Percentiles rank a stretch among this genome's conserved stretches.
phyloP scores from a whole-genome alignment of 2,113 vertebrate genomes.

The Hyperopisus bebe region DNA sequence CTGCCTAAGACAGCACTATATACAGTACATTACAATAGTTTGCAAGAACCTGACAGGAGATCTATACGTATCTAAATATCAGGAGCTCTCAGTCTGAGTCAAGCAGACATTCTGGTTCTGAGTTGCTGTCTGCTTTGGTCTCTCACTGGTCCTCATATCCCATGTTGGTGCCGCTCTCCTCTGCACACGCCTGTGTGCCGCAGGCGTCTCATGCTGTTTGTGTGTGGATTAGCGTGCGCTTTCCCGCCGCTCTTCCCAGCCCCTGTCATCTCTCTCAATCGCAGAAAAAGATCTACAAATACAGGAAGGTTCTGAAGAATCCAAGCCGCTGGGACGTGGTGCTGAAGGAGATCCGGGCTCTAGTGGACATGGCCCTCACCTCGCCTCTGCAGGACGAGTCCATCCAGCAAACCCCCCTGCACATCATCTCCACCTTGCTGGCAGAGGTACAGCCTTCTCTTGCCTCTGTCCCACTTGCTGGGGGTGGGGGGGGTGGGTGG shows the following conservation, averaged over 20 bases:
- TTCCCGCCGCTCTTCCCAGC: neutral
- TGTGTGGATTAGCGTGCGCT: neutral
- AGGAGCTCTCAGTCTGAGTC: neutral
- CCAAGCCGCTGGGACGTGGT: conserved; percentile 96
- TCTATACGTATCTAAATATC: neutral
- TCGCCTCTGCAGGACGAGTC: conserved; percentile 96
- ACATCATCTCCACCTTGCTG: conserved; percentile 96
- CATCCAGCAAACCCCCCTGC: conserved; percentile 92
- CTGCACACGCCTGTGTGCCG: neutral
- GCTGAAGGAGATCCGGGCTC: conserved; percentile 90
- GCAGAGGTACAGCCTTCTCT: conserved; percentile 71
- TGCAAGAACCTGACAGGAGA: neutral
- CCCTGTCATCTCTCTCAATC: conserved; percentile 4
- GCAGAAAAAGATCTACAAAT: conserved; percentile 99
- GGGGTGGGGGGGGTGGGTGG: too few relatives aligned
- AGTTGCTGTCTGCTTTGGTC: neutral
- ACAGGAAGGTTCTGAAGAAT: conserved; percentile 93
- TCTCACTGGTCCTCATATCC: neutral
- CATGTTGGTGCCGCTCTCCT: too few relatives aligned
- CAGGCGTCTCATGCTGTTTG: neutral
- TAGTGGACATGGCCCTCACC: conserved; percentile 93
- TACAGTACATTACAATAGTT: neutral
- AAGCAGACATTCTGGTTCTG: neutral
- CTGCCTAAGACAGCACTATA: neutral
- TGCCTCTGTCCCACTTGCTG: neutral